A percentile compares a stretch with the other conserved stretches of the same genome.
Evolutionary conservation across 2,888 invertebrate genomes (phyloP).

Genomic region (Pristionchus mayeri): DNA sequence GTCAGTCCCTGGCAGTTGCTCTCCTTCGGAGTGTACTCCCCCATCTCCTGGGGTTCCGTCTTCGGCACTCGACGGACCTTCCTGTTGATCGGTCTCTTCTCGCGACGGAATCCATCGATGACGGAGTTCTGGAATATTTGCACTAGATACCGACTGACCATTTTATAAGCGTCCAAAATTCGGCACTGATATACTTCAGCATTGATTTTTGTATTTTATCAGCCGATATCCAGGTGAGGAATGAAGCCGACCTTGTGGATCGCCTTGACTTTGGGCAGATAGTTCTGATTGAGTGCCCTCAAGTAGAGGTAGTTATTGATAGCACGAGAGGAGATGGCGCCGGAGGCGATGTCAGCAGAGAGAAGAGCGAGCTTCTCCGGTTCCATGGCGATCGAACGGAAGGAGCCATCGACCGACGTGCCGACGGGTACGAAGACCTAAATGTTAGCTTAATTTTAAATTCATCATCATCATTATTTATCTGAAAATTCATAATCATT

Average conservation of each 20-base stretch:
- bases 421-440: neutral
- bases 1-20: neutral
- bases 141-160: too few relatives aligned
- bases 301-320: slow-evolving; percentile 39
- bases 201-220: too few relatives aligned
- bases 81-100: neutral
- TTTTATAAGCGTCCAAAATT: neutral
- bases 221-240: too few relatives aligned
- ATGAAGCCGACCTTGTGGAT: neutral
- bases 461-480: too few relatives aligned
- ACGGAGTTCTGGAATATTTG: neutral
- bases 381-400: neutral
- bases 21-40: neutral
- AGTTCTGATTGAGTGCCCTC: neutral
- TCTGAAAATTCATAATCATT: too few relatives aligned
- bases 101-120: neutral
- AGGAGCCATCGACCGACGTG: neutral
- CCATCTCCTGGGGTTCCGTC: too few relatives aligned
- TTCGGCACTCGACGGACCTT: neutral
- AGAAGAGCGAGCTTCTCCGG: neutral
- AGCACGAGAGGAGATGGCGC: neutral
- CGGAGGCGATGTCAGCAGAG: neutral
- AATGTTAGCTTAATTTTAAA: too few relatives aligned
- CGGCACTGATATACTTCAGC: too few relatives aligned
- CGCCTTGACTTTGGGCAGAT: neutral